These are phyloP conservation scores for Mantis religiosa DNA, from an alignment of 2,888 invertebrate genomes.

Conservation along the genomic window DNA sequence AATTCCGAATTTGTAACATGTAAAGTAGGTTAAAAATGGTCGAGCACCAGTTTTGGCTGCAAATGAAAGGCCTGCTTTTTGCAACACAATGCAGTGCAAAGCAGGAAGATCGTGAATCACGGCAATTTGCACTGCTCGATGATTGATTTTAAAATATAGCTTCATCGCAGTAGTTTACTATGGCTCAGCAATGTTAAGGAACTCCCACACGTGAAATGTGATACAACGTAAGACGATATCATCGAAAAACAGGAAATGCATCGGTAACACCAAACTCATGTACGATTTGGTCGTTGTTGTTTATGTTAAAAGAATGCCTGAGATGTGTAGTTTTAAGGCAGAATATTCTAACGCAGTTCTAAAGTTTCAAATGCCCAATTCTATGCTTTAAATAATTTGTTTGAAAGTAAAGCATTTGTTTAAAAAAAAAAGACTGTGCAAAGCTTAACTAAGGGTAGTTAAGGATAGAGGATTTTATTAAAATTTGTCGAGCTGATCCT, in stretches of 20 bases:
- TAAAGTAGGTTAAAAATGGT: not conserved
- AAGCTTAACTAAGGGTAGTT: no score
- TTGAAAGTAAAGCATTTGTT: no score
- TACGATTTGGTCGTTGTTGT: not conserved
- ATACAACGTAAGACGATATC: not conserved
- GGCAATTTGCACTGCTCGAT: not conserved
- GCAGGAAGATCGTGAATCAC: not conserved
- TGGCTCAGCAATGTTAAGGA: not conserved
- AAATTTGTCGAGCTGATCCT: no score
- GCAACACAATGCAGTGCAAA: not conserved
- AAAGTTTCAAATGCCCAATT: no score
- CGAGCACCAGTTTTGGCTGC: no score
- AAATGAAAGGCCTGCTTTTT: not conserved
- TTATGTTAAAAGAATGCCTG: no score
- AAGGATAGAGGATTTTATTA: no score
- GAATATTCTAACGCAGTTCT: no score
- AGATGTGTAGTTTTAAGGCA: no score
- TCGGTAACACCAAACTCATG: not conserved
- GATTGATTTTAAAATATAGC: not conserved
- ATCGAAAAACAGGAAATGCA: not conserved
- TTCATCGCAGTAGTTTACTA: not conserved
- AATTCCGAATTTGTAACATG: no score
- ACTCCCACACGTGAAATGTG: not conserved
- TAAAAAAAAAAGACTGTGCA: no score
- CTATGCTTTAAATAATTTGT: no score